phyloP scores from a whole-genome alignment of 2,113 vertebrate species.

The Neotragus pygmaeus region DNA sequence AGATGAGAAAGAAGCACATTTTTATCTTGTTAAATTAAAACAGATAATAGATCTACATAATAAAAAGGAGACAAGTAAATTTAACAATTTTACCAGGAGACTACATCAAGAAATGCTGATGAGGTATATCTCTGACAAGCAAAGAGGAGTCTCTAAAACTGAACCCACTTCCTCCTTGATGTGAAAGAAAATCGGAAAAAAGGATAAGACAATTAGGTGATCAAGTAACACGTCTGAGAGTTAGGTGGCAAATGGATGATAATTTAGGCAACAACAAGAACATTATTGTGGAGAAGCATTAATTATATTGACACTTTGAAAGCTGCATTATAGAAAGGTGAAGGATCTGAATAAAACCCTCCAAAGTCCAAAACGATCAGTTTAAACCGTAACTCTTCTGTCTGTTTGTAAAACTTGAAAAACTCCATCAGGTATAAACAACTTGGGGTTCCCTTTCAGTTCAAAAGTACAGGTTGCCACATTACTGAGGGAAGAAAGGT shows the following conservation, averaged over 20 bases:
- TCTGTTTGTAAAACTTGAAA: not conserved
- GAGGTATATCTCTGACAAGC: constrained; percentile 7
- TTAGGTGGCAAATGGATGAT: constrained; percentile 37
- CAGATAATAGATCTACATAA: not conserved
- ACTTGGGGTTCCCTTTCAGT: not conserved
- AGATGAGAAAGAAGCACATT: not conserved
- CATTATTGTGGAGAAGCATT: constrained; percentile 9
- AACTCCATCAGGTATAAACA: not conserved
- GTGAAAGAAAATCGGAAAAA: constrained; percentile 40
- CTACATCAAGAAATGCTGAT: not conserved
- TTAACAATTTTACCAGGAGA: not conserved
- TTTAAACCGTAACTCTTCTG: not conserved
- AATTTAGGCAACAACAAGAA: constrained; percentile 42
- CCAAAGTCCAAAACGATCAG: not conserved
- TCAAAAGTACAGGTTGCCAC: not conserved
- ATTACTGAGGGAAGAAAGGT: not conserved
- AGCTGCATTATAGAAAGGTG: not conserved
- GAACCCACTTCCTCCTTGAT: not conserved
- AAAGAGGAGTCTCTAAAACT: constrained; percentile 7
- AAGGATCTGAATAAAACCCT: constrained; percentile 3
- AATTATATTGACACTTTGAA: constrained; percentile 1
- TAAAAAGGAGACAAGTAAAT: not conserved
- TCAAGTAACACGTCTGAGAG: constrained; percentile 30
- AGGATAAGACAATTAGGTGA: constrained; percentile 46
- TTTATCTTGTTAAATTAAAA: constrained; percentile 39